Evolutionary conservation across 2,888 invertebrate genomes (phyloP), one percentile per base, ranked within the genome.

Genomic region (Apodemia hepburni): DNA sequence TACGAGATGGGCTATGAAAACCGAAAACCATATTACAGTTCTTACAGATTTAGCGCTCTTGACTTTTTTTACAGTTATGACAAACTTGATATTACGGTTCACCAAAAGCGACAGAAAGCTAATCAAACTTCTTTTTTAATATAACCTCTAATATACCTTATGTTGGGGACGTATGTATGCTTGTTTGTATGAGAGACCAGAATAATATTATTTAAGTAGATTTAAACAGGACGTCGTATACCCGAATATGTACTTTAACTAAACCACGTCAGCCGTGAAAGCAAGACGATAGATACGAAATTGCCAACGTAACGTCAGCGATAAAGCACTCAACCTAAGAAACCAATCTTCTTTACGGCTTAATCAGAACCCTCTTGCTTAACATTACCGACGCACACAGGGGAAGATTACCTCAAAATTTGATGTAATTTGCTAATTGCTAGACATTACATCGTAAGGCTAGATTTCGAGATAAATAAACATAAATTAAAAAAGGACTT

Each of bases 331-430:
- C 81, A 76, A 77, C 79, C 54, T 81, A 79, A 79, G 76, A 81
- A 87, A 87, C 85, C 87, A 88, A 89, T 88, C 87, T 86, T 85
- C 85, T 89, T 87, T 86, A 86, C 84, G 86, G 85, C 84, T 87
- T 86, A 87, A 89, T 88, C 87, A 88, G 86, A 81, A 81, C 82
- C 18, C 61, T 81, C 80, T 76, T 76, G 78, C 77, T 78, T 84
- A 82, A 83, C 71, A 72, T 63, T 57, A 45, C 49, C 42, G 49
- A 42, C 29, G 29, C 61, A 60, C 58, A 42, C 42, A 15, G 42
- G 42, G 12, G 42, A 3, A 42, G 42, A 42, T 42, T 42, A 42
- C 42, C 42, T 42, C 15, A 42, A 42, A 42, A 42, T 42, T 42
- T 42, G 5, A 42, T 42, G 15, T 42, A 42, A 42, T 15, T 42